Base-by-base conservation (phyloP, 2,888 invertebrate genomes). In the Cyaniris semiargus region DNA sequence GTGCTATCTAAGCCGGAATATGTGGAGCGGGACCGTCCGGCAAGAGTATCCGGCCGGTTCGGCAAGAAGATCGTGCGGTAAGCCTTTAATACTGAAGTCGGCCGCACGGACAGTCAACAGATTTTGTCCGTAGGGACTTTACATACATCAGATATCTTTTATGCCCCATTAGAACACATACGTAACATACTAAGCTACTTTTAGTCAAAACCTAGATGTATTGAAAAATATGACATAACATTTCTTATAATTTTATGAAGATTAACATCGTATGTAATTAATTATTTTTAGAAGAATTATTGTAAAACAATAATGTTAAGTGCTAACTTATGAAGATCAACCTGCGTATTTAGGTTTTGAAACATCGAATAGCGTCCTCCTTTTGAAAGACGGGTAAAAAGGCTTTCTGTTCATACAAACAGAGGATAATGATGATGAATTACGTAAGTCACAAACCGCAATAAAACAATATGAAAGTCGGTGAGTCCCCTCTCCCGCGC, bases 401-500 rank as follows among this genome's bases (percentile, higher is more conserved):
- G 15, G 66, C 3, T 58, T 8, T 7, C 58, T n/a, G 21, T 13
- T 10, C n/a, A 13, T 3, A 10, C 21, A 58, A 60, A 60, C 23
- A 6, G 27, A 27, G 15, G 1, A 15, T 15, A 66, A 23, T 31
- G 66, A 31, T 31, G 66, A 66, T 66, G 66, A 27, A 15, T 66
- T 66, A 15, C 18, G 66, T 27, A 66, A 66, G 66, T 66, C 27
- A 66, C 66, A 66, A 15, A 31, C 66, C 66, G 66, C 66, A 66
- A 66, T 66, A 66, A 66, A 66, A 66, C 66, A 66, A 66, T 66
- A 66, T 66, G 66, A 66, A 66, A 66, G 27, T 66, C 27, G 5
- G 66, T 15, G 58, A 58, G 58, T 21, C 60, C 27, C 66, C 66
- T 5, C 27, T 27, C 1, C 66, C 66, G 8, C 56, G n/a, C n/a